phyloP scores from a whole-genome alignment of 2,113 vertebrate species.

The Sceloporus undulatus region DNA sequence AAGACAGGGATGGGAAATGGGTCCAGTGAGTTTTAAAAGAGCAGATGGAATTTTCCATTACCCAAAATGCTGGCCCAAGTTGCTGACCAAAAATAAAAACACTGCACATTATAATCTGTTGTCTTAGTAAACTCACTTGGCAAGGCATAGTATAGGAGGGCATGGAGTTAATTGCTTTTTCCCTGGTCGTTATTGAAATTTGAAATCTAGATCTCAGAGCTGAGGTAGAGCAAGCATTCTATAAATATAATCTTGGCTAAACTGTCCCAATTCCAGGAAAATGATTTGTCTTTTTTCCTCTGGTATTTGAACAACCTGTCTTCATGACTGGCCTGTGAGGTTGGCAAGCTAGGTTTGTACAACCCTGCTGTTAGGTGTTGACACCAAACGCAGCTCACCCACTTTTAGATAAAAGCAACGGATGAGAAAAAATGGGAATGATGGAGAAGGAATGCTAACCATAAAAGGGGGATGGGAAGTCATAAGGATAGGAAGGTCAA shows the following conservation, averaged over 20 bases:
- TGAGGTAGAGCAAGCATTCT: not conserved
- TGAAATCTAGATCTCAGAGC: not conserved
- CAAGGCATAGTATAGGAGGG: not conserved
- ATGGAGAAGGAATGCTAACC: not conserved
- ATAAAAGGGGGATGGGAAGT: not conserved
- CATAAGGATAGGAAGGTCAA: not conserved
- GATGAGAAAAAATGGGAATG: not conserved
- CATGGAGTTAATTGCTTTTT: not conserved
- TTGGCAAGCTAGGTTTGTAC: not conserved
- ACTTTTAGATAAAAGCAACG: not conserved
- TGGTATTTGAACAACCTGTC: not conserved
- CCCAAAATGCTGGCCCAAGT: not conserved
- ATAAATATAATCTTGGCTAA: slow-evolving; percentile 6
- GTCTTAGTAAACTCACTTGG: not conserved
- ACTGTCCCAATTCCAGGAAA: not conserved
- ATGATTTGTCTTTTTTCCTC: not conserved
- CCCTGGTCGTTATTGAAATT: not conserved
- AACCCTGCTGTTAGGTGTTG: not conserved
- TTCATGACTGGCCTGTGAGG: not conserved
- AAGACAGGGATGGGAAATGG: not conserved
- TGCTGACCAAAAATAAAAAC: not conserved
- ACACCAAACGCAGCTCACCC: not conserved
- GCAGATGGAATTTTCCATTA: not conserved
- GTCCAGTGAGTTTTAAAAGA: not conserved
- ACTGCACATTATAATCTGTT: slow-evolving; percentile 3